Base-by-base conservation (phyloP, 1,140 invertebrate genomes). In the Patella vulgata region DNA sequence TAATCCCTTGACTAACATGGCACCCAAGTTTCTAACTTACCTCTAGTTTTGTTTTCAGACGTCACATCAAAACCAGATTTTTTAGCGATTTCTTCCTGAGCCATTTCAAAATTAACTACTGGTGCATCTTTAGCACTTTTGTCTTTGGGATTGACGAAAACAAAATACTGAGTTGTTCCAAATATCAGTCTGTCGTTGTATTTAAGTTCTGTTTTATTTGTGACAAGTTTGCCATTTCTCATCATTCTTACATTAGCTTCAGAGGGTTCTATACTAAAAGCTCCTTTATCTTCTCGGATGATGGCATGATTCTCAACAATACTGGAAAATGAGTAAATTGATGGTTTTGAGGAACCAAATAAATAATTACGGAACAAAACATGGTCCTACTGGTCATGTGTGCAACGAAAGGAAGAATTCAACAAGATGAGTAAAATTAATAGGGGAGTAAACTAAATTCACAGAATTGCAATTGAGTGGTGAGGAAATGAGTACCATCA, bases 131-230 rank as follows among this genome's bases (percentile, higher is more conserved):
- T 82, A 31, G 82, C 78, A 40, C 82, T 79, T 25, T 69, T 70
- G 52, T 87, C 80, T 55, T 75, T 71, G 0, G 86, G 86, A 69
- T 87, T 81, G 39, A 82, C 79, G 74, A 87, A 89, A 1, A 89
- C 84, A 81, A 88, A 89, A 42, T 88, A 79, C 69, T 89, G 88
- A 12, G 87, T 88, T 31, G 85, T 85, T 6, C 88, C 88, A 72
- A 89, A 88, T 47, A 88, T 70, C 6, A 89, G 65, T 73, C 87
- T 82, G 74, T 89, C 89, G 75, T 88, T 87, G 68, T 89, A 87
- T 52, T 82, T 77, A 2, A 90, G 75, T 27, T 81, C 70, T 11
- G 82, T 83, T 61, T 86, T 86, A 9, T 72, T 61, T 5, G 77
- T 78, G 0, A 88, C 71, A 30, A 73, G 72, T 55, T 85, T 84